Evolutionary conservation across 2,797 vertebrate genomes (phyloP), one percentile per base, ranked within the genome.

Genomic region (Spea hammondii): DNA sequence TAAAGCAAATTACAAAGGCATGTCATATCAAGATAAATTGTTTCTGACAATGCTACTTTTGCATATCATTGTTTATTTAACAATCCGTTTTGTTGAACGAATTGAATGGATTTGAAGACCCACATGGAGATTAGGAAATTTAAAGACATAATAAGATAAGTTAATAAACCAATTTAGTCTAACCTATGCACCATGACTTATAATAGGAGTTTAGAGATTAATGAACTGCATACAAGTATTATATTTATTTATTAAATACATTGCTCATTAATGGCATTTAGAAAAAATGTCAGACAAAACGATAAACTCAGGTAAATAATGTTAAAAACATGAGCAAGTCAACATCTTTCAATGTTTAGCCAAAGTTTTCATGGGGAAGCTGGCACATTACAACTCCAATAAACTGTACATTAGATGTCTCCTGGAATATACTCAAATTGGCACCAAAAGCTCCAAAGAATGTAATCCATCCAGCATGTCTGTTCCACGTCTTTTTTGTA

Each of bases 331-430:
- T 57, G 53, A 12, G 14, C 53, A 53, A 70, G 68, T 51, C 32
- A 14, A 70, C 10, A 32, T 76, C 44, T 51, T 47, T 71, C 66
- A 65, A n/a, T 70, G 65, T 55, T 79, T 55, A 75, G 72, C 78
- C 79, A 80, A 72, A 64, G 48, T 12, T 53, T 70, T 80, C 50
- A 72, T 57, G 51, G 67, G 67, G 14, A 70, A 71, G 57, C 74
- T 80, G 72, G 73, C 62, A 80, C 73, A 76, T 76, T 71, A 57
- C 47, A 71, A 60, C 59, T 76, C 73, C 68, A 80, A 72, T 66
- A 62, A 80, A 76, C 79, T 80, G 74, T 76, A 70, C 53, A 80
- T 70, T 66, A 76, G 60, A 70, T 72, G 72, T 80, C 74, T 76
- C 45, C 60, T 80, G 74, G 79, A 80, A 65, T 11, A 17, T 45